These are phyloP conservation scores for Limnothrissa miodon DNA, from an alignment of 2,113 vertebrate genomes.

Conservation along the genomic window DNA sequence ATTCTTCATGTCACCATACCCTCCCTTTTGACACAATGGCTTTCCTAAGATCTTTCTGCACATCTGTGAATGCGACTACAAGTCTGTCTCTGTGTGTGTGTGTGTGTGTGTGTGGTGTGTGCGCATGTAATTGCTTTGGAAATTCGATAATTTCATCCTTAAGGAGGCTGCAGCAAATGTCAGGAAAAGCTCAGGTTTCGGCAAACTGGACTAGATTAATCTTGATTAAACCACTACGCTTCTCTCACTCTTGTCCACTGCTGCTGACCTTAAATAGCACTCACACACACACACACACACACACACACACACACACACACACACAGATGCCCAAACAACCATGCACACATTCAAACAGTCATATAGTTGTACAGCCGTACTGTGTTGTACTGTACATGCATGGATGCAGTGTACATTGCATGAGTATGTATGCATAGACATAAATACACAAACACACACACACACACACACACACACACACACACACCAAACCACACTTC, in stretches of 20 bases:
- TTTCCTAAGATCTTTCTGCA: constrained; percentile 26
- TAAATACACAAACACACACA: neutral
- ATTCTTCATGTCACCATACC: constrained; percentile 22
- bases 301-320: constrained; percentile 21
- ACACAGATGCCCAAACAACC: neutral
- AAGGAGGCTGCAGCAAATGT: constrained; percentile 61
- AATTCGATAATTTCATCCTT: constrained; percentile 80
- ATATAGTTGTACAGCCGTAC: neutral
- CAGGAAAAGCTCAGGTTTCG: constrained; percentile 78
- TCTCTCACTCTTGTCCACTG: constrained; percentile 5
- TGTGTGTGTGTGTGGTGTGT: constrained; percentile 35
- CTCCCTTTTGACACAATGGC: constrained; percentile 24
- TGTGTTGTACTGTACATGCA: neutral
- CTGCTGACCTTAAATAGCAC: neutral
- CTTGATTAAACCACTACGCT: constrained; percentile 75
- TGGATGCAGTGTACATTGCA: neutral
- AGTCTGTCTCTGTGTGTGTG: constrained; percentile 20
- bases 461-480: neutral
- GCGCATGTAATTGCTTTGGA: constrained; percentile 72
- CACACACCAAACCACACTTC: neutral
- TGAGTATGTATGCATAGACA: neutral
- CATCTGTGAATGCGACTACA: neutral
- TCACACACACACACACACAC: constrained; percentile 6
- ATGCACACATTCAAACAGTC: neutral
- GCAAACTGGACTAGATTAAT: constrained; percentile 78